A percentile compares a stretch with the other conserved stretches of the same genome.
Evolutionary conservation across 2,113 vertebrate species (phyloP).

Genomic region (cattle (Bos taurus)): DNA sequence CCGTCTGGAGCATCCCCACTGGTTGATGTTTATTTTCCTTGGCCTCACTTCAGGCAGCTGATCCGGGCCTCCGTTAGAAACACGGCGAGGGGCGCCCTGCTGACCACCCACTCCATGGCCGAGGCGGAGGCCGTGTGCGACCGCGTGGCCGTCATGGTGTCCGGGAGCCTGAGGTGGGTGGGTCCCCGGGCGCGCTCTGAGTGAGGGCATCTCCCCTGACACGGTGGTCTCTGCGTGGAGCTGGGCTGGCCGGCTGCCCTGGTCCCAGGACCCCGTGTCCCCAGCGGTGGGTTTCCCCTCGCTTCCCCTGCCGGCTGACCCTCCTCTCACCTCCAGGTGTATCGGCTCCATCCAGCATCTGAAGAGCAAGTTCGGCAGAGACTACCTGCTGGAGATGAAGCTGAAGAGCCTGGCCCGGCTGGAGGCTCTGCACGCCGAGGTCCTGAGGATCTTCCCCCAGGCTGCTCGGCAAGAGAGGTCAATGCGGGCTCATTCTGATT

Average conservation of each 20-base stretch:
- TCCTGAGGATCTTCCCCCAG: constrained; percentile 86
- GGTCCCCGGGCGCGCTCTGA: too few relatives aligned
- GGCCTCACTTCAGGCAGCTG: constrained; percentile 81
- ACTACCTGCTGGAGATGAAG: constrained; percentile 91
- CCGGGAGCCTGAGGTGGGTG: constrained; percentile 89
- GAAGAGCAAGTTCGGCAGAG: constrained; percentile 89
- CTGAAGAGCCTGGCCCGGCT: constrained; percentile 76
- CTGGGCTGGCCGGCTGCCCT: neutral
- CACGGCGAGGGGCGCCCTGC: constrained; percentile 86
- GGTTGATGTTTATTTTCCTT: neutral
- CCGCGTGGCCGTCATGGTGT: constrained; percentile 93
- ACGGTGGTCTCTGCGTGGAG: fast-evolving
- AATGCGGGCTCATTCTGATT: neutral
- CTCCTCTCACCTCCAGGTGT: constrained; percentile 77
- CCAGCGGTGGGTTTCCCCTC: fast-evolving
- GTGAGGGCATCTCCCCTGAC: neutral
- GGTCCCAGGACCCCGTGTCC: neutral
- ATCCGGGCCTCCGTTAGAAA: constrained; percentile 89
- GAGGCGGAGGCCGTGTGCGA: constrained; percentile 95
- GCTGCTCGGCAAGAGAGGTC: constrained; percentile 89
- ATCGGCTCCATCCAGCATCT: constrained; percentile 93
- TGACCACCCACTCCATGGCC: constrained; percentile 95
- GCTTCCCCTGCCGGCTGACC: neutral
- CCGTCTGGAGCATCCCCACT: neutral
- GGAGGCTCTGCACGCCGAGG: constrained; percentile 83